These are phyloP conservation scores for Anaspis maculata DNA, from an alignment of 2,888 invertebrate species.

Conservation along the genomic window DNA sequence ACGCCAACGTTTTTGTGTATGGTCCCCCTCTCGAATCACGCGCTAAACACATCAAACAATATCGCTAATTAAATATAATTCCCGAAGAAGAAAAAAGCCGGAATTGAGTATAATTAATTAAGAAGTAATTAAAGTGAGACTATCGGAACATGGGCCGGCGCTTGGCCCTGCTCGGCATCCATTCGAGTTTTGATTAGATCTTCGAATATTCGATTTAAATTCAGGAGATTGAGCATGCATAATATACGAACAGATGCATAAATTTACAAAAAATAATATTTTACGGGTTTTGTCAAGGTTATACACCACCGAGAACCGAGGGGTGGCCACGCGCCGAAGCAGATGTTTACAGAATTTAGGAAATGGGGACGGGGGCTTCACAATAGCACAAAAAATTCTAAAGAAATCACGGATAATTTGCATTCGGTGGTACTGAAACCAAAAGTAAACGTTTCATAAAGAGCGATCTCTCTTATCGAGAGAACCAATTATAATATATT, in stretches of 20 bases:
- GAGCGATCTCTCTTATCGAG: constrained; percentile 6
- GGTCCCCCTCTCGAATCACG: too few relatives aligned
- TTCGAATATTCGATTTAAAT: too few relatives aligned
- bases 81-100: too few relatives aligned
- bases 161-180: too few relatives aligned
- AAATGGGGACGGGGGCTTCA: constrained; percentile 33
- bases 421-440: constrained; percentile 29
- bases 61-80: too few relatives aligned
- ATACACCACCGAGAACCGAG: constrained; percentile 16
- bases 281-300: constrained; percentile 26
- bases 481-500: too few relatives aligned
- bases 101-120: too few relatives aligned
- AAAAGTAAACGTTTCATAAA: constrained; percentile 12
- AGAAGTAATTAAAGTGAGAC: too few relatives aligned
- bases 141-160: neutral
- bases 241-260: constrained; percentile 36
- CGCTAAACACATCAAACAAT: too few relatives aligned
- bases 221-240: constrained; percentile 12
- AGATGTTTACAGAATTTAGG: constrained; percentile 42
- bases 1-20: too few relatives aligned
- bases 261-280: constrained; percentile 33
- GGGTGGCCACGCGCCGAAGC: constrained; percentile 28
- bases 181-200: too few relatives aligned
- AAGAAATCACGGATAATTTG: constrained; percentile 36
- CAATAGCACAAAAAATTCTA: constrained; percentile 32